Evolutionary conservation across 2,113 vertebrate genomes (phyloP), one percentile per base, ranked within the genome.

Genomic region (Petrocephalus microphthalmus): DNA sequence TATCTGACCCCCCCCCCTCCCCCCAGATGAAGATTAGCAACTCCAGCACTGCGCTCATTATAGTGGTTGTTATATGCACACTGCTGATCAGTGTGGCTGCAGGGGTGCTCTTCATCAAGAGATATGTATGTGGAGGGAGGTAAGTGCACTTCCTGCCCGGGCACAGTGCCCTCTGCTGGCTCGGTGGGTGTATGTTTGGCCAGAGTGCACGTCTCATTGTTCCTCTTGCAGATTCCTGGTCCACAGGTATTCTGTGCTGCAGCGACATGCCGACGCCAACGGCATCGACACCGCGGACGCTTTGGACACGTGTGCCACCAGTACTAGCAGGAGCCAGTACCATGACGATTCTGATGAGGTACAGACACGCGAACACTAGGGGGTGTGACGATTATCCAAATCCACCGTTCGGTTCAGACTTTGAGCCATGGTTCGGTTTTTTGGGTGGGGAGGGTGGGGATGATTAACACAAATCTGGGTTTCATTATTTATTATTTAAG

Each of bases 321-420:
- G 90, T 88, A 94, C 96, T 15, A 92, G 90, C 1, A 96, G 94
- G 90, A 89, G 89, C 47, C 95, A 95, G n/a, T 97, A 95, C 91
- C 97, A 97, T 1, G 97, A 98, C 20, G 97, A 98, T 91, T 98
- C 98, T 0, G 97, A 98, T 90, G 97, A 99, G 97, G 98, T 97
- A 92, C 90, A 93, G 51, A 22, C 49, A 45, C 42, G 81, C 3
- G 22, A 64, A 29, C 60, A 67, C 25, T 13, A 13, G 60, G 60
- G 60, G 10, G 25, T n/a, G 25, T 13, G 11, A 29, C 8, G 25
- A 29, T 10, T 29, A 8, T 13, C n/a, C 57, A 64, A 64, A 64
- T 25, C 57, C 57, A 64, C 2, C 2, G 0, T 64, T 64, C 10
- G n/a, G 57, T 22, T n/a, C n/a, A 25, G n/a, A 67, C 10, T 13